Percentiles rank a stretch among this genome's conserved stretches.
Conservation (phyloP, 2,797 vertebrate species). For the Eleutherodactylus coqui region DNA sequence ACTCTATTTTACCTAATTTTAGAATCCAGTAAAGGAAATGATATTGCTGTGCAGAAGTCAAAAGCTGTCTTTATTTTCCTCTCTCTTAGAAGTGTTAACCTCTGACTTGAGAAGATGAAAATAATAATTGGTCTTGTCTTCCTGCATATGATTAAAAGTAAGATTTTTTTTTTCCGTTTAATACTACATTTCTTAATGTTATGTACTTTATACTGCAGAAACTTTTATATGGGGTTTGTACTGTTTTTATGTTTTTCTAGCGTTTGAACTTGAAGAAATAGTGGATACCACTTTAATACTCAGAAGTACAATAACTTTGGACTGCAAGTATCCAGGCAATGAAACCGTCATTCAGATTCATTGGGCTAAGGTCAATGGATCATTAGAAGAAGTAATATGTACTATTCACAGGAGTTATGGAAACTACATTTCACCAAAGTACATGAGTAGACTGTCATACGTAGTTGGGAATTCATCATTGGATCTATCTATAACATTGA, state of each 20-base stretch:
- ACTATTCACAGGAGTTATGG: conserved; percentile 75
- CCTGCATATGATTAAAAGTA: conserved; percentile 68
- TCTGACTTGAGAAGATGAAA: conserved; percentile 13
- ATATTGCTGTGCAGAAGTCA: background rate
- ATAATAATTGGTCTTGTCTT: conserved; percentile 24
- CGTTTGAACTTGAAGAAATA: conserved; percentile 35
- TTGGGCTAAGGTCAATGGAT: conserved; percentile 78
- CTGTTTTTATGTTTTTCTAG: conserved; percentile 50
- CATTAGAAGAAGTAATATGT: conserved; percentile 69
- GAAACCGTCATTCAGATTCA: conserved; percentile 78
- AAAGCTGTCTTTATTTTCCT: background rate
- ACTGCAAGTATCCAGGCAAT: conserved; percentile 77
- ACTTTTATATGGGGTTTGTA: background rate
- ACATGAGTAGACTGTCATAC: conserved; percentile 76
- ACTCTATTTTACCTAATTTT: background rate
- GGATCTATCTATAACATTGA: conserved; percentile 79
- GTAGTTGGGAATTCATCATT: conserved; percentile 66
- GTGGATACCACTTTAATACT: conserved; percentile 74
- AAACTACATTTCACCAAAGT: conserved; percentile 65
- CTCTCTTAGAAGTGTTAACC: background rate
- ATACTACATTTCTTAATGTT: background rate
- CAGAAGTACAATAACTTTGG: conserved; percentile 79
- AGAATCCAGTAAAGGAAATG: conserved; percentile 29
- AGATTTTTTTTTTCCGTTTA: conserved; percentile 37
- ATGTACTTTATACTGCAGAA: background rate